Base-by-base conservation (phyloP, 2,797 vertebrate species). In the Hybognathus amarus region DNA sequence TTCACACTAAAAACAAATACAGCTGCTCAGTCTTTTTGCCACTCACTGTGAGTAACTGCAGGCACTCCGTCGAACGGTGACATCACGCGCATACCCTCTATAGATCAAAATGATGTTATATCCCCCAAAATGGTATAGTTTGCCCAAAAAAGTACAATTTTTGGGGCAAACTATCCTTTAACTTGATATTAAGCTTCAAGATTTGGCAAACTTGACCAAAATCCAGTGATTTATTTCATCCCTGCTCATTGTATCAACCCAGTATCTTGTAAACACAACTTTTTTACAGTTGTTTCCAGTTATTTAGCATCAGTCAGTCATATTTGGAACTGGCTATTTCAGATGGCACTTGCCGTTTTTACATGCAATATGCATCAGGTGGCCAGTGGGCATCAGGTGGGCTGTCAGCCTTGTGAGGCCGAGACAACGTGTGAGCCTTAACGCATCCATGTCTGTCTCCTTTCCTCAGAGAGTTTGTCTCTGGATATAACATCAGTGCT, bases 401-500 rank as follows among this genome's bases (percentile, higher is more conserved):
- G 10, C 50, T 22, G 20, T 73, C 15, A 18, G 30, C 45, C 17
- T 42, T 20, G 13, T 36, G 68, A 61, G 54, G 5, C 67, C 8
- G 6, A 40, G 45, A 66, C 59, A 40, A 82, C 12, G n/a, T 18
- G 52, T 61, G 79, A 61, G n/a, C 52, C 67, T 61, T 80, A 59
- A 59, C 6, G 30, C 45, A 22, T 77, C 75, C 1, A 1, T 27
- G 56, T 75, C 66, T 78, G 78, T 27, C 68, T 63, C 33, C 40
- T 22, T 40, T 84, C n/a, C 54, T 54, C 27, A 50, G n/a, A 66
- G 70, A 33, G 59, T 83, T 52, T 79, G 38, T 82, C 82, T 59
- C 69, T 61, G 61, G 74, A 52, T 81, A 75, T 50, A 76, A 84
- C 38, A 67, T 84, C 50, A 78, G 33, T 33, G 47, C 18, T 67